Base-by-base conservation (phyloP, 2,888 invertebrate species). In the Drosophila stalkeri region DNA sequence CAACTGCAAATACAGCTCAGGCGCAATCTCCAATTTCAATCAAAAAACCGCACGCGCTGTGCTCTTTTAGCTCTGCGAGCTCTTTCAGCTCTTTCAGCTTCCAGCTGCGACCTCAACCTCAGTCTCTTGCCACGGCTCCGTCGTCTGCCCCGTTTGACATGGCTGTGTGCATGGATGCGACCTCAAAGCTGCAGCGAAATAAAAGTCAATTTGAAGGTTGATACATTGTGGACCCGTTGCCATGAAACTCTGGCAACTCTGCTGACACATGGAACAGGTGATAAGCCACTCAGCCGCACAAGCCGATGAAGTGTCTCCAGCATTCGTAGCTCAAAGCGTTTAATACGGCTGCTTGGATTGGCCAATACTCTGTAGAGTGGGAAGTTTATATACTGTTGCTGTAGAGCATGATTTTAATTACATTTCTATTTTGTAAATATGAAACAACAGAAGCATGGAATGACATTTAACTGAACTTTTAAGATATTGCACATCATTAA, bases 21-120 rank as follows among this genome's bases (percentile, higher is more conserved):
- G 75, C 76, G 69, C 86, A 89, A 86, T 86, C 89, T 86, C 89
- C 82, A 89, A 86, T 86, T 86, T 89, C 85, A 86, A 86, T 86
- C 81, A 89, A 89, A 83, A 89, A 89, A 86, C 86, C 86, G 77
- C 84, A 77, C 67, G 76, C 80, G 76, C 59, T 75, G 33, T 39
- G 60, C 72, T 62, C 70, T 69, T 57, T 63, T 39, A 54, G 39
- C 35, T 41, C 12, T 35, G 47, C 56, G 43, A 63, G 18, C 51
- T 41, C 12, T 35, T 51, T 59, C 20, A 44, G 44, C 44, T 18
- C 43, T 23, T 35, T 14, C 37, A 46, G 46, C 37, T 46, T 16
- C 27, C 54, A 59, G 33, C 43, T 33, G 44, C 64, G 11, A 56
- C 59, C 81, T 72, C 66, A 9, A 46, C 14, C 57, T 52, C 72